Base-by-base conservation (phyloP, 2,888 invertebrate genomes). In the Coecobrya sp. region DNA sequence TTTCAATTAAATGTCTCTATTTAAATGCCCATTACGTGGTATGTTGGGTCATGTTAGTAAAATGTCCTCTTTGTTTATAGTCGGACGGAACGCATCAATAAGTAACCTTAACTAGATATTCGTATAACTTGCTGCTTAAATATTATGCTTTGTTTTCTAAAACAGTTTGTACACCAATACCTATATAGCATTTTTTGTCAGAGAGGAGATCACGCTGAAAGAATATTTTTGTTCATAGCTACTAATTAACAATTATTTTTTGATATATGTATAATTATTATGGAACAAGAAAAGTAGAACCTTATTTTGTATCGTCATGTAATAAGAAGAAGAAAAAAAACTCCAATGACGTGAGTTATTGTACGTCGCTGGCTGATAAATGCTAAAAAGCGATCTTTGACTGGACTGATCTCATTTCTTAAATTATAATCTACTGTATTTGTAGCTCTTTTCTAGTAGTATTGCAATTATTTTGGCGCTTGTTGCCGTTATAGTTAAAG, bases 401-500 rank as follows among this genome's bases (percentile, higher is more conserved):
- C 91, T 91, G 91, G 91, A 79, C 86, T 91, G 91, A 91, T 91
- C 91, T 91, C 91, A 91, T 86, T 91, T 86, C 52, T 45, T 62
- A 25, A 27, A 65, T 65, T 27, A 27, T 30, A 30, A 68, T 62
- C 16, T 30, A 68, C 16, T 68, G 68, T 68, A 30, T 65, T 65
- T 65, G 62, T 65, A 65, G 25, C 8, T 22, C 25, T 65, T 65
- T 65, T 25, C 22, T 65, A 65, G 62, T 65, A 25, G n/a, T 55
- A 55, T n/a, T n/a, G 13, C 0, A 55, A n/a, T 36, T n/a, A 49
- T 49, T 13, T 49, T 49, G 10, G 49, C 49, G 1, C 11, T 49
- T 10, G 11, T 49, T 49, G 10, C 13, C 1, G 49, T 49, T 7
- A 1, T 49, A 10, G 13, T 42, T 42, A 42, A 49, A 13, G 49